Conservation (phyloP, 2,113 vertebrate species). For the Chloebia gouldiae region DNA sequence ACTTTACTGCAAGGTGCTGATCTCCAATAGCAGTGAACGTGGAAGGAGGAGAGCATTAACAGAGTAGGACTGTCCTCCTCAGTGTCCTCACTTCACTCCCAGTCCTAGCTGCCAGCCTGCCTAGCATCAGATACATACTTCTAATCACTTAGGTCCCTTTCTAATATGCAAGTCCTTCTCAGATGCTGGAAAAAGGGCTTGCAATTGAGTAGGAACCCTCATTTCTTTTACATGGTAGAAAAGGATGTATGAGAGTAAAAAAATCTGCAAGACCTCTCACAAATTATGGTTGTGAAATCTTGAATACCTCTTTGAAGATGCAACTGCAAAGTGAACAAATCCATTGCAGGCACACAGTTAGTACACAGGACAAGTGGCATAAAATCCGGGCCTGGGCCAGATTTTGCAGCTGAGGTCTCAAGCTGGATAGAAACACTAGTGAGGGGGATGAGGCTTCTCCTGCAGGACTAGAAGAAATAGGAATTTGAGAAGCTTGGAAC, state of each 20-base stretch:
- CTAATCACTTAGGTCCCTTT: neutral
- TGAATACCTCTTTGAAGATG: conserved; percentile 72
- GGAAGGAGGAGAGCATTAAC: neutral
- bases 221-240: neutral
- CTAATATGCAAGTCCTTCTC: neutral
- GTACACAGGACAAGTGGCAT: conserved; percentile 72
- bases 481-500: neutral
- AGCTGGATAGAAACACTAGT: conserved; percentile 51
- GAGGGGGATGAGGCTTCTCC: neutral
- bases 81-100: neutral
- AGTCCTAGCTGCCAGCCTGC: neutral
- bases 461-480: conserved; percentile 15
- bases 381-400: conserved; percentile 34
- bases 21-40: neutral
- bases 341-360: conserved; percentile 69
- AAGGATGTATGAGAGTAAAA: neutral
- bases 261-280: neutral
- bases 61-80: neutral
- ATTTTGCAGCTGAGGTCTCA: conserved; percentile 1
- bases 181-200: neutral
- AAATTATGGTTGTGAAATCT: neutral
- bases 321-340: conserved; percentile 72
- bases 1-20: neutral
- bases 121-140: neutral
- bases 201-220: neutral